These are phyloP conservation scores for Luehdorfia chinensis DNA, from an alignment of 1,140 invertebrate genomes.

Conservation along the genomic window DNA sequence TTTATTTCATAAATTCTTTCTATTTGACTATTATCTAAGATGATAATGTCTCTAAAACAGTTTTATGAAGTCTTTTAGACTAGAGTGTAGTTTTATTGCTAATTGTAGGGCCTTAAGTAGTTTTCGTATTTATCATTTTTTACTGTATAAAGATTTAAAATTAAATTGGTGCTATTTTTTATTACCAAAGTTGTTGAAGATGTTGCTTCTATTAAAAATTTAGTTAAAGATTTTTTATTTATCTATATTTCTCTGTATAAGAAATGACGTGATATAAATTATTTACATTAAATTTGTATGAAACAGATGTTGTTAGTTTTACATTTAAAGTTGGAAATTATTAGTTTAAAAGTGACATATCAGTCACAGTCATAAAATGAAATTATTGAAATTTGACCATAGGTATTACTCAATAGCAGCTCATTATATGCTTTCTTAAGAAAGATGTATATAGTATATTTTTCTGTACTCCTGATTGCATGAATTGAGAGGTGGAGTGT, in stretches of 20 bases:
- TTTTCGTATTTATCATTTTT: constrained; percentile 24
- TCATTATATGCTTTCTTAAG: no score
- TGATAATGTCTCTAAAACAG: constrained; percentile 19
- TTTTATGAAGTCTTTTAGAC: constrained; percentile 1
- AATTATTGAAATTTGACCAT: no score
- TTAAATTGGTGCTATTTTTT: constrained; percentile 52
- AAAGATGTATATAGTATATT: no score
- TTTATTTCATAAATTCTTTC: constrained; percentile 48
- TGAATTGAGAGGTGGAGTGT: no score
- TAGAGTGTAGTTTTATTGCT: constrained; percentile 5
- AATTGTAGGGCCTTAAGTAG: constrained; percentile 17
- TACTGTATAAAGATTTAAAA: constrained; percentile 25
- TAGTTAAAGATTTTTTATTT: background rate
- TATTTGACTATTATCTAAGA: constrained; percentile 44
- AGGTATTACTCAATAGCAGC: no score
- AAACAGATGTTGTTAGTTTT: background rate
- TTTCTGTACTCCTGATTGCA: no score
- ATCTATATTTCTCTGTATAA: constrained; percentile 14
- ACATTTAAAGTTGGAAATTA: background rate
- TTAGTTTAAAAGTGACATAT: constrained; percentile 7
- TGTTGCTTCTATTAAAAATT: constrained; percentile 13
- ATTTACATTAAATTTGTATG: constrained; percentile 11
- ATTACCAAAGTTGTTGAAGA: constrained; percentile 21
- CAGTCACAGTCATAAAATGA: constrained; percentile 1
- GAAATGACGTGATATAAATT: constrained; percentile 12